phyloP scores from a whole-genome alignment of 2,113 vertebrate species.

The Falcunculus frontatus region DNA sequence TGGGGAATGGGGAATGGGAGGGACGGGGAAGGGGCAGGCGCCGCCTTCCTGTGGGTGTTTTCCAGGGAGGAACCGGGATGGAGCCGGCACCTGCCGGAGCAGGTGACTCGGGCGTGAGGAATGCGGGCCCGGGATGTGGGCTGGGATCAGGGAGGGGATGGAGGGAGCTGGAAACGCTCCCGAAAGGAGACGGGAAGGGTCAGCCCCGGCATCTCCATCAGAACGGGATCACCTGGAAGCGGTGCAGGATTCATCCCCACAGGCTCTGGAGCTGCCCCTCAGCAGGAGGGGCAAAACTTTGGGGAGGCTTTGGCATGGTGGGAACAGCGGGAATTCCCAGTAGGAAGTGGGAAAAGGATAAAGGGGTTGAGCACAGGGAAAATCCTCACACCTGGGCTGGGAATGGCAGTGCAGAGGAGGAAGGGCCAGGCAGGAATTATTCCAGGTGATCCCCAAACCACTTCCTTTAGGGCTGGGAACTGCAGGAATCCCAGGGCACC shows the following conservation, averaged over 20 bases:
- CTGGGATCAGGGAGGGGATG: neutral
- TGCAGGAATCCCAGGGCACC: neutral
- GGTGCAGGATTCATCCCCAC: accelerated
- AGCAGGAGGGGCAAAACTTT: neutral
- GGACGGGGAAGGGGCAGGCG: neutral
- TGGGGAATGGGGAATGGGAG: neutral
- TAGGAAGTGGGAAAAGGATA: neutral
- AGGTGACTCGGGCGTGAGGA: slow-evolving; percentile 20
- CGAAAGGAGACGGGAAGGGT: neutral
- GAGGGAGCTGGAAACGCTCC: neutral
- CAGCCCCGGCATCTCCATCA: accelerated
- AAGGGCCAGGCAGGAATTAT: neutral
- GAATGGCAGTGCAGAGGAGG: neutral
- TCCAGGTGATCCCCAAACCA: neutral
- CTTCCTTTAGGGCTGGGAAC: neutral
- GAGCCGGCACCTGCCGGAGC: slow-evolving; percentile 1
- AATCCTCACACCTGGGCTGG: accelerated
- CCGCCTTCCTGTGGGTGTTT: slow-evolving; percentile 22
- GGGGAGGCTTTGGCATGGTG: neutral
- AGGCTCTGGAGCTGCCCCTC: accelerated
- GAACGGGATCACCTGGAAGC: accelerated
- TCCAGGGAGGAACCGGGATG: neutral
- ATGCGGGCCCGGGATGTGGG: neutral
- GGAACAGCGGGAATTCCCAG: neutral
- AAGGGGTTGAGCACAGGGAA: neutral